phyloP scores from a whole-genome alignment of 2,797 vertebrate species.

The Sardinella longiceps region DNA sequence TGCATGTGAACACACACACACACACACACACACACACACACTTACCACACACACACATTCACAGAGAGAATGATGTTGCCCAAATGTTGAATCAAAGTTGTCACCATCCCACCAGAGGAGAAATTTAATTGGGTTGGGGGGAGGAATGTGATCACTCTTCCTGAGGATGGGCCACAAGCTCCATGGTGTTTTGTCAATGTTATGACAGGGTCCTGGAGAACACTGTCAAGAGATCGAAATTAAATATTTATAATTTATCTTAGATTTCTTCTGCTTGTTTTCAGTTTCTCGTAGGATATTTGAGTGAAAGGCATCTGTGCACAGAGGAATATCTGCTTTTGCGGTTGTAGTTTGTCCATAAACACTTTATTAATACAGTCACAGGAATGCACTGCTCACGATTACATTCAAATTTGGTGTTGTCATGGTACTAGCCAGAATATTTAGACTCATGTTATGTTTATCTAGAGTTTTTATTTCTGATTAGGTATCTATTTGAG shows the following conservation, averaged over 20 bases:
- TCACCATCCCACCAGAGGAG: constrained; percentile 60
- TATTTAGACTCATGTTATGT: background rate
- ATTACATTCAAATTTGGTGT: background rate
- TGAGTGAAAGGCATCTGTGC: background rate
- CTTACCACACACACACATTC: background rate
- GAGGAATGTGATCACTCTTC: constrained; percentile 30
- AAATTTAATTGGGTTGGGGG: constrained; percentile 43
- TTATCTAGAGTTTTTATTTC: background rate
- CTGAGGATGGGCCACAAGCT: background rate
- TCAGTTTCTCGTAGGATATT: background rate
- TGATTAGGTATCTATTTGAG: background rate
- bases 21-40: background rate
- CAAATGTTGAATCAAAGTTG: constrained; percentile 66
- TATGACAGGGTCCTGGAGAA: constrained; percentile 65
- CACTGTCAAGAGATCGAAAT: constrained; percentile 58
- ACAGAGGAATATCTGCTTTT: background rate
- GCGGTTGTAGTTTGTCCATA: background rate
- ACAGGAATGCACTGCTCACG: background rate
- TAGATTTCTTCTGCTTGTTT: background rate
- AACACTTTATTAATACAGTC: constrained; percentile 3
- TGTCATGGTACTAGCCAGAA: background rate
- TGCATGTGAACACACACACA: background rate
- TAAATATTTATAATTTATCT: constrained; percentile 5
- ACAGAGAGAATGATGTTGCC: constrained; percentile 53
- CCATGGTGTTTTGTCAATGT: constrained; percentile 53